Base-by-base conservation (phyloP, 2,113 vertebrate species). In the Platichthys flesus region DNA sequence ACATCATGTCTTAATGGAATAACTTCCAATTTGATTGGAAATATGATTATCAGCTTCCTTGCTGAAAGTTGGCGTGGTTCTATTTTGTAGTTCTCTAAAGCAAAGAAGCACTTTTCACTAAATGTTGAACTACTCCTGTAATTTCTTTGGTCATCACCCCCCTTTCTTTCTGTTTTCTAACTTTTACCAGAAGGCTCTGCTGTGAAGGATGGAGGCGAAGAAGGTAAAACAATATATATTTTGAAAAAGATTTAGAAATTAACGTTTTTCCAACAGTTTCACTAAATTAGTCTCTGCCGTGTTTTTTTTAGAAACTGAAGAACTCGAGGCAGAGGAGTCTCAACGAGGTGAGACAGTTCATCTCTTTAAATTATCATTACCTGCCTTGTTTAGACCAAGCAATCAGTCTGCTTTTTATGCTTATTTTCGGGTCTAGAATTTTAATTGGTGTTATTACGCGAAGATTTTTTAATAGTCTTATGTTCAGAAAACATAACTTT, bases 281-380 rank as follows among this genome's bases (percentile, higher is more conserved):
- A 45, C 35, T 10, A 7, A 54, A 5, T 74, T 56, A 20, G 3
- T 69, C 5, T 79, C 7, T 12, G 40, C 31, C 5, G 5, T 65
- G 9, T 80, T 81, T 81, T 70, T n/a, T 71, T 13, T 67, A 91
- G 90, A 82, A 3, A 28, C 67, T 10, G 76, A 89, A 59, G 87
- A 87, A 12, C 58, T 42, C 10, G 51, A 69, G 4, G 74, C 31
- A 63, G 81, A 74, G 52, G 74, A 68, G 42, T 61, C 14, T 20
- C 54, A 45, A 35, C 51, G 72, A 2, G 79, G 90, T 93, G 51
- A 78, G 90, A 63, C n/a, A 54, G n/a, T 9, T 54, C 8, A 8
- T n/a, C 8, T n/a, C 51, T 54, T 9, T 15, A 54, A 49, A 64
- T 56, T 67, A 42, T 65, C 2, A 35, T 9, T 77, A 16, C 52